These are phyloP conservation scores for Drosophila nr. perissopoda DNA, from an alignment of 2,888 invertebrate genomes.

Conservation along the genomic window DNA sequence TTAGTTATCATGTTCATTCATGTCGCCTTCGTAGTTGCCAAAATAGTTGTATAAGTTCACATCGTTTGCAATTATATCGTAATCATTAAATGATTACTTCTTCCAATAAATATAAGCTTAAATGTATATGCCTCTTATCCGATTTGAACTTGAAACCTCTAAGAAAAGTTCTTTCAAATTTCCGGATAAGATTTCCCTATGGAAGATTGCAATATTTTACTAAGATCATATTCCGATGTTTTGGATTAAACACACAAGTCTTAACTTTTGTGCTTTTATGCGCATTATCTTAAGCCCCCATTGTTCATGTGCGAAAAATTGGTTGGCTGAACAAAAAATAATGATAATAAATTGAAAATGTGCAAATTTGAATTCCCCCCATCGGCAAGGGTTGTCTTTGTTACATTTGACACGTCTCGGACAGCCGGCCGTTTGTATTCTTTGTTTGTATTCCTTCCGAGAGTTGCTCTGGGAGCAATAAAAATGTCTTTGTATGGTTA, in stretches of 20 bases:
- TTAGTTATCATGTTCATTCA: conserved; percentile 37
- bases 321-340: neutral
- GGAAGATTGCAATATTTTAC: neutral
- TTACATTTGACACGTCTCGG: neutral
- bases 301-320: neutral
- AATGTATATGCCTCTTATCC: neutral
- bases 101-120: neutral
- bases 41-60: conserved; percentile 43
- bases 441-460: neutral
- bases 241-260: neutral
- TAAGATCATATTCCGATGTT: neutral
- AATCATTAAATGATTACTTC: conserved; percentile 14
- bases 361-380: neutral
- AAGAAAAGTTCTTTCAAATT: neutral
- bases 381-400: neutral
- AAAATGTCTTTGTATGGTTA: neutral
- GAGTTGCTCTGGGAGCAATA: neutral
- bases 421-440: neutral
- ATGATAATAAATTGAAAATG: neutral
- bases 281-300: neutral
- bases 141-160: neutral
- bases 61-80: conserved; percentile 41
- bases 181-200: neutral
- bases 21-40: conserved; percentile 34
- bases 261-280: neutral